Percentiles rank a stretch among this genome's conserved stretches.
phyloP scores from a whole-genome alignment of 2,797 vertebrate genomes.

The Linurgus olivaceus region DNA sequence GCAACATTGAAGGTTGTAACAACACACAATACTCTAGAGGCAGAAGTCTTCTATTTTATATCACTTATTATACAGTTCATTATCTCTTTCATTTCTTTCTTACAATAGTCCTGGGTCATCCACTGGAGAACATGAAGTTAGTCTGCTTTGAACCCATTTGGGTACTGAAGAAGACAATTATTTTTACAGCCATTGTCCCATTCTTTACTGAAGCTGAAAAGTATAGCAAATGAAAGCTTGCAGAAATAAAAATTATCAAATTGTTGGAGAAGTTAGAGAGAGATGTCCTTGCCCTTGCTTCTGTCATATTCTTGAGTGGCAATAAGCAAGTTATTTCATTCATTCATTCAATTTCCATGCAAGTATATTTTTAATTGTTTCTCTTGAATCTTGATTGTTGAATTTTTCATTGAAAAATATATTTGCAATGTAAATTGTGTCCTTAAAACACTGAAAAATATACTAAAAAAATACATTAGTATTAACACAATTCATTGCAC shows the following conservation, averaged over 20 bases:
- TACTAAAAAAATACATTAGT: not conserved
- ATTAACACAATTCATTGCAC: not conserved
- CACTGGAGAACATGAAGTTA: not conserved
- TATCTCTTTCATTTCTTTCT: not conserved
- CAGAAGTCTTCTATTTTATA: not conserved
- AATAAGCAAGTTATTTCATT: not conserved
- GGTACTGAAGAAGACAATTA: not conserved
- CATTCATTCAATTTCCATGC: not conserved
- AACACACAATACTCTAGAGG: not conserved
- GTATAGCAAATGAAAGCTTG: not conserved
- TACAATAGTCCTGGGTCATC: not conserved
- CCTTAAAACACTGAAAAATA: not conserved
- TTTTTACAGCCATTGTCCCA: not conserved
- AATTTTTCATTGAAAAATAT: not conserved
- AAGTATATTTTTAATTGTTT: not conserved
- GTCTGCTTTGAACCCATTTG: not conserved
- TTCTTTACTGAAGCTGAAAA: not conserved
- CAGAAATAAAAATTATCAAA: not conserved
- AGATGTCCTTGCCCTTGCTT: not conserved
- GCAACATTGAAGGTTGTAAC: not conserved
- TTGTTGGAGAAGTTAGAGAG: not conserved
- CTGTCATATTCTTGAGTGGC: not conserved
- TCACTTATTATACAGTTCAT: accelerated
- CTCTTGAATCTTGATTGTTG: not conserved
- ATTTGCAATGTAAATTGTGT: not conserved